Evolutionary conservation across 1,140 invertebrate species (phyloP), one percentile per base, ranked within the genome.

Genomic region (Bradysia coprophila): DNA sequence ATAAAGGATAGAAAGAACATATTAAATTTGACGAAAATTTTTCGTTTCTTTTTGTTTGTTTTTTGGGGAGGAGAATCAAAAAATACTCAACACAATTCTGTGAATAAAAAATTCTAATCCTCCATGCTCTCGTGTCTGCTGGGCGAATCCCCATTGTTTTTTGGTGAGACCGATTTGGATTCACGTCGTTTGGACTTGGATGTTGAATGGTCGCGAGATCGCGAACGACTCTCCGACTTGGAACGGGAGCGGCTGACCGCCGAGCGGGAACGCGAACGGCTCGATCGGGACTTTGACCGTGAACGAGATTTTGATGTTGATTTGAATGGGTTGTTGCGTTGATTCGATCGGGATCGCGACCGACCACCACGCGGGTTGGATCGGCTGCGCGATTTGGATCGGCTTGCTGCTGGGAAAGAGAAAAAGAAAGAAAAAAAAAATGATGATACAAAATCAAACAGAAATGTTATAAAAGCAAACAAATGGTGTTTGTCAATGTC

Each of bases 321-420:
- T 15, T 13, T 15, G 18, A 13, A 34, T 16, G 28, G n/a, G n/a
- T n/a, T 9, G 18, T 5, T 16, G 18, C n/a, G 32, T 8, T 28
- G 13, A 6, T 15, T 36, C 18, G 33, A 36, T 9, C 38, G 38
- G 8, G 38, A 39, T 15, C 81, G 78, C 36, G 78, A 73, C 42
- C 16, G 19, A 22, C 19, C 36, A 5, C 38, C 19, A 11, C 23
- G 21, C 15, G 38, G 23, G 6, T 39, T 39, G 20, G 38, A 39
- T 3, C 38, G 38, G 5, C 18, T 21, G 5, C 37, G 10, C 19
- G 33, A 36, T 36, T 16, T 9, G 6, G 33, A 36, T 24, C 74
- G 15, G 10, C 33, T 5, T 15, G 9, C n/a, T 36, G 10, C 15
- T n/a, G 5, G 15, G 33, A 36, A 11, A 10, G 9, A n/a, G 33